Base-by-base conservation (phyloP, 2,113 vertebrate species). In the Parus major region DNA sequence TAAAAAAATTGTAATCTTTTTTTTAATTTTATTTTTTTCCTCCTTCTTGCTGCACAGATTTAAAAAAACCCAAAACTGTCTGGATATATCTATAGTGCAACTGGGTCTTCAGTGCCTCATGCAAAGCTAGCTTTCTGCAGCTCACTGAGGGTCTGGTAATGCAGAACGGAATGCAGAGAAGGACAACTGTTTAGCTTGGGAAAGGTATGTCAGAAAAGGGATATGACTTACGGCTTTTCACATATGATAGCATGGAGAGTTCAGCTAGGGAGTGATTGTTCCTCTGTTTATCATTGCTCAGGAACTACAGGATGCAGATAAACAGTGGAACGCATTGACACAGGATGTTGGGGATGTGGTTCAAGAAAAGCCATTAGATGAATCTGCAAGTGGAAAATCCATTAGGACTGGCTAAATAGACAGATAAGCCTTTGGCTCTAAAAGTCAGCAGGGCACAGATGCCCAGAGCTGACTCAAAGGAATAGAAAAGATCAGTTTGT, bases 311-410 rank as follows among this genome's bases (percentile, higher is more conserved):
- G 81, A 71, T 87, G 55, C 81, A 81, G 78, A 92, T 95, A 93
- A 95, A 84, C 56, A 81, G 83, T 92, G 72, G 60, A 91, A 84
- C 49, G 24, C 85, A 61, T 24, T 85, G 96, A 68, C 75, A 92
- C 70, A 80, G 96, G 82, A 90, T 69, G 85, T 29, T 71, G 31
- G 50, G 36, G 75, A 91, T 93, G 60, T 85, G 78, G 66, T 72
- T 94, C 66, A 94, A 94, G 90, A 79, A 93, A 92, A 84, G 33
- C 46, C 57, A 65, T 92, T 85, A 82, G 82, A 92, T 88, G 85
- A 82, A 72, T 93, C 85, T 85, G 57, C 42, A 87, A 84, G 72
- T 0, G 2, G 77, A 94, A 92, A 92, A 94, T 91, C 65, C 87
- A 94, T 91, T 86, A 88, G 41, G 75, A 8, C 36, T 82, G 55